Conservation (phyloP, 2,888 invertebrate species). For the Gisinianus flammeolus region DNA sequence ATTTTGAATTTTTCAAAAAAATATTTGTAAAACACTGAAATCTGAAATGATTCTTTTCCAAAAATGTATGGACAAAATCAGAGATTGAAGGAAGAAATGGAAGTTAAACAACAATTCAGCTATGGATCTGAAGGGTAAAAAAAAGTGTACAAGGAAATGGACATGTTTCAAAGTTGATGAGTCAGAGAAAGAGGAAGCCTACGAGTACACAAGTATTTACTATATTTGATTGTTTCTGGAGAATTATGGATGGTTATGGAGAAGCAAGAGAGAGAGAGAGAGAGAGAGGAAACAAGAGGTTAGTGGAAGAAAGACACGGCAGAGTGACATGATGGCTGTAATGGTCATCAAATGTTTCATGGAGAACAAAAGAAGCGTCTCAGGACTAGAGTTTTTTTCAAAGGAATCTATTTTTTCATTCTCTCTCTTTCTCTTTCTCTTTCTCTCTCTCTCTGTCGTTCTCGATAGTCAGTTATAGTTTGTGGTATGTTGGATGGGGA, state of each 20-base stretch:
- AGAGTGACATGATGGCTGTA: constrained; percentile 36
- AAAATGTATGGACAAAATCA: no score
- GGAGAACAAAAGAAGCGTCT: constrained; percentile 28
- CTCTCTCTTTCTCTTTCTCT: background rate
- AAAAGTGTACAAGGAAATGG: no score
- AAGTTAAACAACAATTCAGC: no score
- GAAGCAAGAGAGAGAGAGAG: background rate
- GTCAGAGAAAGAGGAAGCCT: no score
- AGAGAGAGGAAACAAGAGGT: constrained; percentile 17
- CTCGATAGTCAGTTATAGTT: background rate
- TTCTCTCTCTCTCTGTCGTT: background rate
- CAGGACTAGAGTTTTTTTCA: constrained; percentile 8
- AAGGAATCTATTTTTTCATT: constrained; percentile 22
- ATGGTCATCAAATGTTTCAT: constrained; percentile 32
- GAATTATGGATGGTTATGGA: constrained; percentile 27
- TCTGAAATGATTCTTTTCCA: no score
- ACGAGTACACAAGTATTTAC: no score
- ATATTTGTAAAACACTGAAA: no score
- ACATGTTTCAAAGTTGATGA: no score
- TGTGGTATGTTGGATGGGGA: constrained; percentile 16
- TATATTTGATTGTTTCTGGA: background rate
- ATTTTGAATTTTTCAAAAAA: no score
- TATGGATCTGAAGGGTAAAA: no score
- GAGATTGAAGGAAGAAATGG: no score
- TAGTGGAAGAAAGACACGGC: constrained; percentile 28